A percentile compares a stretch with the other conserved stretches of the same genome.
These are phyloP conservation scores for Drosophila repletoides DNA, from an alignment of 1,140 invertebrate genomes.

Conservation along the genomic window DNA sequence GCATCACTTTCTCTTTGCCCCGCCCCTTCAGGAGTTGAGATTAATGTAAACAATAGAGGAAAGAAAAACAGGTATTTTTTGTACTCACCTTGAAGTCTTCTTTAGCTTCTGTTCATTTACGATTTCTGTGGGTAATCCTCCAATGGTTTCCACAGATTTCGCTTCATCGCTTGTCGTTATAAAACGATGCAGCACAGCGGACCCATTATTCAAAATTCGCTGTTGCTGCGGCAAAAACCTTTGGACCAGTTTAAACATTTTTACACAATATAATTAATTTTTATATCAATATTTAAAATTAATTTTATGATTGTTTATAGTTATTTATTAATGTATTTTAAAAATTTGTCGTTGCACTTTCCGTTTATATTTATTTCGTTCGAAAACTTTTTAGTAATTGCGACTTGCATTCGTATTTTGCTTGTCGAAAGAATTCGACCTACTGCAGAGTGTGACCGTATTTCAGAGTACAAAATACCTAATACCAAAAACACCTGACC, in stretches of 20 bases:
- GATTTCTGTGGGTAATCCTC: slow-evolving; percentile 63
- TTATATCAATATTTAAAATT: not conserved
- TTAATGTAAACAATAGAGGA: slow-evolving; percentile 63
- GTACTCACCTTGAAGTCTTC: slow-evolving; percentile 66
- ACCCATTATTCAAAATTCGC: slow-evolving; percentile 27
- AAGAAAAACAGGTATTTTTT: slow-evolving; percentile 27
- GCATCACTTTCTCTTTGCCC: slow-evolving; percentile 24
- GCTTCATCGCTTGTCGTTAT: slow-evolving; percentile 72
- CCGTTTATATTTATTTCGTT: slow-evolving; percentile 12
- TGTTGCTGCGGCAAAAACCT: slow-evolving; percentile 53
- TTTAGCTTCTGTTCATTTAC: slow-evolving; percentile 72
- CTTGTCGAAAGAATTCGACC: slow-evolving; percentile 11
- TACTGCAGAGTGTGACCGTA: slow-evolving; percentile 2
- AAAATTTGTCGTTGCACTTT: not conserved
- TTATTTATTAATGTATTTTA: not conserved
- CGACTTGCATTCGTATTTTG: slow-evolving; percentile 23
- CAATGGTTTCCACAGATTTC: slow-evolving; percentile 67
- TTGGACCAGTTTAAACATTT: slow-evolving; percentile 60
- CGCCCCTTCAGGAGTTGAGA: slow-evolving; percentile 7
- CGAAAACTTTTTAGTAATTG: slow-evolving; percentile 14
- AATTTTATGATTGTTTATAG: not conserved
- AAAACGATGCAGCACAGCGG: slow-evolving; percentile 23
- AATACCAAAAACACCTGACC: not conserved
- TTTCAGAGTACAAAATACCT: not conserved
- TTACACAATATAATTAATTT: not conserved